Evolutionary conservation across 2,113 vertebrate genomes (phyloP).

Genomic region (Numida meleagris): DNA sequence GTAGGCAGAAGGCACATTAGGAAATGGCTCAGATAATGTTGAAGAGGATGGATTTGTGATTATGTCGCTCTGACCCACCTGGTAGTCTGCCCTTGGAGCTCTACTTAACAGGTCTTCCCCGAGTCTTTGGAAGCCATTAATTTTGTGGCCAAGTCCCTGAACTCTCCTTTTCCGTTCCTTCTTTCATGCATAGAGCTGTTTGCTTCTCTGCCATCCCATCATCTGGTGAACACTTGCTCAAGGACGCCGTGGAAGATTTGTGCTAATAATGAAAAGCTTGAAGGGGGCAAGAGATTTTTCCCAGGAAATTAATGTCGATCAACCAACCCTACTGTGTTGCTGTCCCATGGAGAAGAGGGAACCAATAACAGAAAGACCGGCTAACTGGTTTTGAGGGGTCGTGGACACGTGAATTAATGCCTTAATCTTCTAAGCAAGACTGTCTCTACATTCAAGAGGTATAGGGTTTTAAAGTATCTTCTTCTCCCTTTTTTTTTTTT

Average conservation of each 20-base stretch:
- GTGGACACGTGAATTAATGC: not conserved
- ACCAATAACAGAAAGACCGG: not conserved
- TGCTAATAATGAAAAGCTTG: slow-evolving; percentile 69
- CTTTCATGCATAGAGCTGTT: slow-evolving; percentile 49
- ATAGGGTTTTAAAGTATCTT: not conserved
- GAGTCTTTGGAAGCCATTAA: slow-evolving; percentile 58
- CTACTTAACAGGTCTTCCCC: slow-evolving; percentile 57
- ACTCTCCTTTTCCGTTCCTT: slow-evolving; percentile 54
- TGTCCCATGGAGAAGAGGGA: slow-evolving; percentile 14
- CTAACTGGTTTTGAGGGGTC: not conserved
- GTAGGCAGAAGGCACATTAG: not conserved
- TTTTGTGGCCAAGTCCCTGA: slow-evolving; percentile 69
- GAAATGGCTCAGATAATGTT: not conserved
- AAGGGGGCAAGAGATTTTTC: slow-evolving; percentile 52
- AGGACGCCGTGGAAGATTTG: slow-evolving; percentile 54
- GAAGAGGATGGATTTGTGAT: slow-evolving; percentile 63
- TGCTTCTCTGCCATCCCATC: slow-evolving; percentile 61
- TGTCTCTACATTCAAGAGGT: not conserved
- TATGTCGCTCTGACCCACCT: slow-evolving; percentile 46
- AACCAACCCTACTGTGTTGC: not conserved
- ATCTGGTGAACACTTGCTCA: slow-evolving; percentile 57
- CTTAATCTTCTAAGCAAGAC: not conserved
- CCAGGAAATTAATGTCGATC: slow-evolving; percentile 27
- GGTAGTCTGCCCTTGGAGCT: slow-evolving; percentile 61
- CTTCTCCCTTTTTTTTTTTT: not conserved